Evolutionary conservation across 2,113 vertebrate species (phyloP), one percentile per base, ranked within the genome.

Genomic region (Noctilio leporinus): DNA sequence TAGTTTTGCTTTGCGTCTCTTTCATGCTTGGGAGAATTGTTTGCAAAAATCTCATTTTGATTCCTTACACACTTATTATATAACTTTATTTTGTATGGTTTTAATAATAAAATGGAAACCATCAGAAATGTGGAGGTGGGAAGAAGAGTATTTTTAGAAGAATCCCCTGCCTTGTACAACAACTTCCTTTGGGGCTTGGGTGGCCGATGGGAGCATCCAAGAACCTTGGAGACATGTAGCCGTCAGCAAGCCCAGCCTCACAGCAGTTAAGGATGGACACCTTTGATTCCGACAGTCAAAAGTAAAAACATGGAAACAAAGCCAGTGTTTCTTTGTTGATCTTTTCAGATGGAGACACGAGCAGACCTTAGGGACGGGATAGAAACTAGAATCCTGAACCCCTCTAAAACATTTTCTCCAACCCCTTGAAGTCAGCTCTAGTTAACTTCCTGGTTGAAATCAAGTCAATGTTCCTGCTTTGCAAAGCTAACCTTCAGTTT

Each of bases 401-500:
- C 43, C 11, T 40, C n/a, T 73, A 35, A 91, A 47, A 49, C 22
- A 49, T 86, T 64, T 85, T 75, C 28, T 75, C 53, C 22, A 73
- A 84, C 33, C 33, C 26, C 91, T 96, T 86, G 73, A 93, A 62
- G 10, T 81, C 43, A 94, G n/a, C 49, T 70, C 30, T 93, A 90
- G 73, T 69, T 96, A 82, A 80, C 24, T 51, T 83, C 40, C 40
- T 89, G 47, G 67, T 78, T 95, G 83, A 73, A 91, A 86, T 89
- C 73, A 95, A 75, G 28, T 91, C 91, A 77, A 16, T 43, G 1
- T 69, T 81, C 53, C 73, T 89, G 43, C 73, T 94, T 88, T 88
- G 35, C 53, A 81, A 94, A 88, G n/a, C 75, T 86, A 86, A 91
- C 91, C 82, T 81, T 22, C n/a, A 87, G 69, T 75, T 95, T 83